Evolutionary conservation across 2,113 vertebrate genomes (phyloP).

Genomic region (Corythornis madagascariensis): DNA sequence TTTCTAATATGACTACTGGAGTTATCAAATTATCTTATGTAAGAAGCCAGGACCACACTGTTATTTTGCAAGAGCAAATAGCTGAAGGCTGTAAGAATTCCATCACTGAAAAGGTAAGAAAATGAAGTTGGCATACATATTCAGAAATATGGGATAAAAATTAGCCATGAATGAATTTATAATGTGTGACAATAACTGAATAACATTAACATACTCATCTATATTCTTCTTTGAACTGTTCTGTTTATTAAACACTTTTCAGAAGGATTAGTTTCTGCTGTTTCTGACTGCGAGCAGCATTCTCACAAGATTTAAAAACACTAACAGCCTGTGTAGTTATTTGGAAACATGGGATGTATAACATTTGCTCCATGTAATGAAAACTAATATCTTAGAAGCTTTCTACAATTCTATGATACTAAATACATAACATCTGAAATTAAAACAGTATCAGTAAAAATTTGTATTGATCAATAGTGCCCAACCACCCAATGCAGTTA

Average conservation of each 20-base stretch:
- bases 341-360: background rate
- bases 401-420: background rate
- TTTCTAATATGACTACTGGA: background rate
- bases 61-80: background rate
- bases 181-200: background rate
- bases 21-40: background rate
- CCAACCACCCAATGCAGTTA: background rate
- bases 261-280: background rate
- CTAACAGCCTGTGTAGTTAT: background rate
- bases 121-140: background rate
- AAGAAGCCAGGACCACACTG: background rate
- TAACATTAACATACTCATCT: background rate
- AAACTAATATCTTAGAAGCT: background rate
- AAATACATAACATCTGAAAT: background rate
- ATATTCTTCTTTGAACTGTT: background rate
- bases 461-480: background rate
- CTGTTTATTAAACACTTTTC: background rate
- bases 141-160: background rate
- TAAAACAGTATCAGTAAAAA: background rate
- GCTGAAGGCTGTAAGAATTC: background rate
- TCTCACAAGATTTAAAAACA: background rate
- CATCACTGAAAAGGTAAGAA: background rate
- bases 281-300: background rate
- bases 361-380: background rate
- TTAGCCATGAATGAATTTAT: background rate